Percentiles rank a stretch among this genome's conserved stretches.
These are phyloP conservation scores for Boleophthalmus pectinirostris DNA, from an alignment of 2,113 vertebrate species.

Conservation along the genomic window DNA sequence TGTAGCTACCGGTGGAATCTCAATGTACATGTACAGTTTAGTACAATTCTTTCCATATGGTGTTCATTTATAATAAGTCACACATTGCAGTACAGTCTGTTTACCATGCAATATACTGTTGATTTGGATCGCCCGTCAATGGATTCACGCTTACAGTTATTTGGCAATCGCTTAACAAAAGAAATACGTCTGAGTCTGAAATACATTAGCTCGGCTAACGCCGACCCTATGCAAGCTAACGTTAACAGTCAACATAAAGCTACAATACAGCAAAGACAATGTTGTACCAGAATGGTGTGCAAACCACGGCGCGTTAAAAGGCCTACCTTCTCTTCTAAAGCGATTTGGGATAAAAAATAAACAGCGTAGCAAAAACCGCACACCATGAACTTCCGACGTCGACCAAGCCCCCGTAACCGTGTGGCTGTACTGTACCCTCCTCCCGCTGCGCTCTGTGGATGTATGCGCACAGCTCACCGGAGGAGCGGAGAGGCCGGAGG, in stretches of 20 bases:
- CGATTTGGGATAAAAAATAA: not conserved
- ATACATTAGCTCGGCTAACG: slow-evolving; percentile 39
- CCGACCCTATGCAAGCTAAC: slow-evolving; percentile 30
- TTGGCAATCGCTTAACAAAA: not conserved
- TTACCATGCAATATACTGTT: not conserved
- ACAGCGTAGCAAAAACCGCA: not conserved
- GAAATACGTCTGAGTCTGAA: not conserved
- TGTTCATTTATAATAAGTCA: not conserved
- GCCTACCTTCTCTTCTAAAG: slow-evolving; percentile 36
- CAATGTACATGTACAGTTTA: not conserved
- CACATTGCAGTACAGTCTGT: not conserved
- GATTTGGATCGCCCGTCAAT: no score
- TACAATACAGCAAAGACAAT: slow-evolving; percentile 10
- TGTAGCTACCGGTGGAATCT: not conserved
- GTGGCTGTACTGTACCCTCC: not conserved
- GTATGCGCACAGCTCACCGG: no score
- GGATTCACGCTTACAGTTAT: not conserved
- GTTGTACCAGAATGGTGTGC: not conserved
- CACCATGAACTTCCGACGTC: slow-evolving; percentile 33
- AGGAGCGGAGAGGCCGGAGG: not conserved
- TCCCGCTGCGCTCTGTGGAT: not conserved
- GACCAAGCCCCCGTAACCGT: not conserved
- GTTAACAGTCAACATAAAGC: slow-evolving; percentile 17
- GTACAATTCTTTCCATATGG: not conserved
- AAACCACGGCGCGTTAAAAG: not conserved